Percentiles rank a stretch among this genome's conserved stretches.
Conservation (phyloP, 2,113 vertebrate genomes). For the Cavia aperea region DNA sequence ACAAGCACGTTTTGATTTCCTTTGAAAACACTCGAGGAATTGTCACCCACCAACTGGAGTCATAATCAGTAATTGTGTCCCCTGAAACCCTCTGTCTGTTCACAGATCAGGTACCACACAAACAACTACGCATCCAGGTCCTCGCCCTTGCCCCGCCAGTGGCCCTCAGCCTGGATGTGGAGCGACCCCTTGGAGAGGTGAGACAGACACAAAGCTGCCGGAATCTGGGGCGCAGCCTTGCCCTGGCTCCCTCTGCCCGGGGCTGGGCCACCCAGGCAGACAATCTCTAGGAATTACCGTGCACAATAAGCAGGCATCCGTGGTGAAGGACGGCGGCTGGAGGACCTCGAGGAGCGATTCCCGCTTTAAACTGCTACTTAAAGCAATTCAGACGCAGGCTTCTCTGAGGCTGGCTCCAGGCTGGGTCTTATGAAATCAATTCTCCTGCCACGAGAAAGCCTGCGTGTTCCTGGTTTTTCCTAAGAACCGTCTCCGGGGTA, state of each 20-base stretch:
- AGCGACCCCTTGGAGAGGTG: constrained; percentile 61
- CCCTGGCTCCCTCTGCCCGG: neutral
- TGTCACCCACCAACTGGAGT: neutral
- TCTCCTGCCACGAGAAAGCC: neutral
- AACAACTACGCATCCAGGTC: constrained; percentile 50
- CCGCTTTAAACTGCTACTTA: neutral
- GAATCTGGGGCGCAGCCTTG: too few species aligned
- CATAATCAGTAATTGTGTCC: neutral
- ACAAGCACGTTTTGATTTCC: neutral
- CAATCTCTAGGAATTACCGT: neutral
- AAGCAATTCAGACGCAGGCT: neutral
- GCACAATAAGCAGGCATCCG: neutral
- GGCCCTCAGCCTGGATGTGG: constrained; percentile 52
- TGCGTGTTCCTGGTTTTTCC: neutral
- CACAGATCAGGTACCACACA: constrained; percentile 51
- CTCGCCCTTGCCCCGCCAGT: constrained; percentile 38
- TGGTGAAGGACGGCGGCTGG: neutral
- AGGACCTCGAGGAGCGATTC: neutral
- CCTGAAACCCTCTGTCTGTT: constrained; percentile 59
- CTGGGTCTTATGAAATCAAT: neutral
- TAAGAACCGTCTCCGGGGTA: neutral
- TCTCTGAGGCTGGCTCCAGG: neutral
- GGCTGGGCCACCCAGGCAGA: neutral
- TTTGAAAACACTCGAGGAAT: neutral
- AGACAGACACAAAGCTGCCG: neutral